Evolutionary conservation across 1,140 invertebrate genomes (phyloP).

Genomic region (Mylabris phalerata): DNA sequence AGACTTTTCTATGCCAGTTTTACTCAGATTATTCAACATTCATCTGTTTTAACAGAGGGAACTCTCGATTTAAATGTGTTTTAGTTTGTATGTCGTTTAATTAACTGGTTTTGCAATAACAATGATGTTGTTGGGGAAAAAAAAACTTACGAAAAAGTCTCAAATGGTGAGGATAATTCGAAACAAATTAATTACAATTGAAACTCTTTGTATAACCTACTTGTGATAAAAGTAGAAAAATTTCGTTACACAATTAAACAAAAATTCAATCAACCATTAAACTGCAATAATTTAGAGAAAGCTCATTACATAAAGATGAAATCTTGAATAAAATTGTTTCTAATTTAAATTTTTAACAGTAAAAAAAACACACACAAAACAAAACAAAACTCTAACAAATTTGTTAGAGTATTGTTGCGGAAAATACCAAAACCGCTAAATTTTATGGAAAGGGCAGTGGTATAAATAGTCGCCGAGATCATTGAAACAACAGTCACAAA

Average conservation of each 20-base stretch:
- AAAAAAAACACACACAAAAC: slow-evolving; percentile 23
- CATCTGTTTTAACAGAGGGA: no score
- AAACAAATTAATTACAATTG: background rate
- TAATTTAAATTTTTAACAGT: slow-evolving; percentile 12
- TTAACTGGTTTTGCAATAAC: no score
- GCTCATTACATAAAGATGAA: slow-evolving; percentile 25
- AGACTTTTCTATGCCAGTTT: no score
- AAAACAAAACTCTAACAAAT: slow-evolving; percentile 4
- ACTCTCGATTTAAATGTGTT: no score
- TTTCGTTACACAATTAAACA: slow-evolving; percentile 19
- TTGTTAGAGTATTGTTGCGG: slow-evolving; percentile 21
- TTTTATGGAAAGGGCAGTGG: slow-evolving; percentile 25
- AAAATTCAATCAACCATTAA: slow-evolving; percentile 24
- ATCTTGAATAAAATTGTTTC: slow-evolving; percentile 1
- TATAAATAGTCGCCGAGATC: slow-evolving; percentile 29
- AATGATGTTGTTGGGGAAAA: no score
- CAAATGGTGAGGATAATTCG: no score
- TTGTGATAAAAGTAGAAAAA: background rate
- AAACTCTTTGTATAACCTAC: slow-evolving; percentile 7
- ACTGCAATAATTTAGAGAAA: slow-evolving; percentile 22
- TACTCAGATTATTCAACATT: no score
- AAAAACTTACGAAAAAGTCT: no score
- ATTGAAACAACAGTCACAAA: slow-evolving; percentile 21
- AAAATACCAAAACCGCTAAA: slow-evolving; percentile 19
- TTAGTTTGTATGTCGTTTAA: no score